Base-by-base conservation (phyloP, 2,113 vertebrate species). In the Prietella phreatophila region DNA sequence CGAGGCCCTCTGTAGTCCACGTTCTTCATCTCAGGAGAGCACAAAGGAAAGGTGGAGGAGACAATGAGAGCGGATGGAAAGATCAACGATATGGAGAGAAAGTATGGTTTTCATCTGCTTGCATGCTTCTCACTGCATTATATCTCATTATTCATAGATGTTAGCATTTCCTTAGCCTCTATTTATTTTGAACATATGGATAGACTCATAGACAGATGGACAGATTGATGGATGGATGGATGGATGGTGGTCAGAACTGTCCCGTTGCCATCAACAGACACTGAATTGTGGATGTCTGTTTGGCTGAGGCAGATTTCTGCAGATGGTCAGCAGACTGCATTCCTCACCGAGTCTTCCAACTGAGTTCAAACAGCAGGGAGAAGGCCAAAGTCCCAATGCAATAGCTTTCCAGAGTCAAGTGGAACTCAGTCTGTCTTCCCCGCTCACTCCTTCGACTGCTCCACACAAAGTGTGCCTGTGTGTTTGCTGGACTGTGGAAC, bases 251-350 rank as follows among this genome's bases (percentile, higher is more conserved):
- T 89, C 78, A 71, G 65, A 82, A 73, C 81, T 90, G 85, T 47
- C 39, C 76, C 22, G 33, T 47, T 67, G 65, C 82, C 85, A 87
- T 50, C 36, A 22, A 82, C 33, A 61, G 55, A 60, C 63, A 61
- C 42, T 89, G 85, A 76, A 33, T 71, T 69, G 78, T 78, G 22
- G 42, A 69, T 58, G 78, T 56, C 27, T 84, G 65, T 88, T 88
- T 85, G 85, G 67, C 84, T 73, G 58, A 85, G 27, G 42, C 75
- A 42, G 79, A 65, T 84, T 58, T 90, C 84, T 93, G 92, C 95
- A 95, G 94, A 95, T 94, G 92, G 93, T 90, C 89, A 87, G 92
- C 94, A 95, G 92, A 95, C 93, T 94, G 93, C 93, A 92, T 95
- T 95, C 93, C 94, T 93, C 92, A 93, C 92, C 91, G 91, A 86